phyloP scores from a whole-genome alignment of 2,113 vertebrate genomes.

The Grammomys dolichurus region DNA sequence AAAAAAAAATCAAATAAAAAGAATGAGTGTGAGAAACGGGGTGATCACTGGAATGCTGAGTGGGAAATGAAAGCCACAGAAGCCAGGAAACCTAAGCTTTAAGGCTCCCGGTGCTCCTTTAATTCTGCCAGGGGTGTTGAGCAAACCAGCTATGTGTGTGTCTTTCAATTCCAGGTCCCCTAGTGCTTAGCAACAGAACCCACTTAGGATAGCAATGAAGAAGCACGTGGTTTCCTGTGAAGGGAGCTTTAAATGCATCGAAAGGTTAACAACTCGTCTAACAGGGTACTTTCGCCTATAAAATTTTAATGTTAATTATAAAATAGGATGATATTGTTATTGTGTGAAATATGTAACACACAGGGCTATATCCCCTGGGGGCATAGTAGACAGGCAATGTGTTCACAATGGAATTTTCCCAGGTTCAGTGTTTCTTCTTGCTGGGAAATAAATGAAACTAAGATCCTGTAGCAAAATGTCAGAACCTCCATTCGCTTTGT shows the following conservation, averaged over 20 bases:
- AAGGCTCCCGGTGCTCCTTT: slow-evolving; percentile 83
- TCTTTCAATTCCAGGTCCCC: slow-evolving; percentile 73
- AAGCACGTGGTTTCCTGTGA: slow-evolving; percentile 63
- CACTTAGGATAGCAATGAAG: slow-evolving; percentile 65
- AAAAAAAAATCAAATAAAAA: not conserved
- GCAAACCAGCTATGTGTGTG: slow-evolving; percentile 21
- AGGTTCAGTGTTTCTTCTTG: slow-evolving; percentile 22
- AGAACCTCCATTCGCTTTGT: not conserved
- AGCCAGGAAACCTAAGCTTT: slow-evolving; percentile 85
- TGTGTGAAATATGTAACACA: slow-evolving; percentile 81
- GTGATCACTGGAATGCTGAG: slow-evolving; percentile 84
- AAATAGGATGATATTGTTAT: slow-evolving; percentile 78
- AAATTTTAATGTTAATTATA: slow-evolving; percentile 84
- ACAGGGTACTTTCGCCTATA: slow-evolving; percentile 78
- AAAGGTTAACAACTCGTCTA: slow-evolving; percentile 83
- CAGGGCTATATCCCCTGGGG: slow-evolving; percentile 59
- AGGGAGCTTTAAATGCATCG: slow-evolving; percentile 76
- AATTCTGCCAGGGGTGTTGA: slow-evolving; percentile 78
- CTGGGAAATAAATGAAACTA: not conserved
- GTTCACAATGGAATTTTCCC: slow-evolving; percentile 71
- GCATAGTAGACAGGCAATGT: slow-evolving; percentile 61
- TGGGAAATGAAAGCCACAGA: slow-evolving; percentile 85
- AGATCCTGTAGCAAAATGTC: slow-evolving; percentile 21
- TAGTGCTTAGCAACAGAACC: slow-evolving; percentile 70
- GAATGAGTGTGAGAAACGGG: slow-evolving; percentile 66